Conservation (phyloP, 2,888 invertebrate genomes). For the Sturmia bella region DNA sequence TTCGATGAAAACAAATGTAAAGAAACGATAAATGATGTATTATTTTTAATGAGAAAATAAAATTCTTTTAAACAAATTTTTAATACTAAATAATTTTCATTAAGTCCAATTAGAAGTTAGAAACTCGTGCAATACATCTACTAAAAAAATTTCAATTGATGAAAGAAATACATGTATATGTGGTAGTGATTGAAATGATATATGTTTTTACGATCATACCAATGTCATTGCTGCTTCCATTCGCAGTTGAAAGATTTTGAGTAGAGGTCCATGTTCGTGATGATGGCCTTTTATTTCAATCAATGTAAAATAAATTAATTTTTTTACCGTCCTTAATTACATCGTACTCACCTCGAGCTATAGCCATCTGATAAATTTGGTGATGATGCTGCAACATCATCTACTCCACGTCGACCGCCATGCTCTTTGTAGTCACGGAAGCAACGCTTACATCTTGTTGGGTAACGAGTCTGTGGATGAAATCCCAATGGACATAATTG, state of each 20-base stretch:
- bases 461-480: constrained; percentile 97
- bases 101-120: constrained; percentile 23
- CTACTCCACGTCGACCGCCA: constrained; percentile 88
- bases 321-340: background rate
- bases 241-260: constrained; percentile 84
- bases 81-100: constrained; percentile 9
- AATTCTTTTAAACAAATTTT: background rate
- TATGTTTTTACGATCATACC: constrained; percentile 76
- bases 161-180: background rate
- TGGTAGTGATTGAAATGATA: background rate
- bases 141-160: no score
- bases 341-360: constrained; percentile 82
- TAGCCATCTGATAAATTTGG: constrained; percentile 88
- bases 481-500: constrained; percentile 95
- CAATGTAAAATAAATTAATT: background rate
- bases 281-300: constrained; percentile 74
- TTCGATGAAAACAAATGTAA: constrained; percentile 39
- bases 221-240: constrained; percentile 78
- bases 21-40: constrained; percentile 40
- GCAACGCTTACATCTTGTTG: constrained; percentile 95
- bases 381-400: constrained; percentile 89
- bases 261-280: constrained; percentile 90
- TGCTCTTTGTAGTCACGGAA: constrained; percentile 96
- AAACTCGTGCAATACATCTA: constrained; percentile 24
- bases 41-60: constrained; percentile 18